Base-by-base conservation (phyloP, 2,113 vertebrate species). In the Pachyramphus minor region DNA sequence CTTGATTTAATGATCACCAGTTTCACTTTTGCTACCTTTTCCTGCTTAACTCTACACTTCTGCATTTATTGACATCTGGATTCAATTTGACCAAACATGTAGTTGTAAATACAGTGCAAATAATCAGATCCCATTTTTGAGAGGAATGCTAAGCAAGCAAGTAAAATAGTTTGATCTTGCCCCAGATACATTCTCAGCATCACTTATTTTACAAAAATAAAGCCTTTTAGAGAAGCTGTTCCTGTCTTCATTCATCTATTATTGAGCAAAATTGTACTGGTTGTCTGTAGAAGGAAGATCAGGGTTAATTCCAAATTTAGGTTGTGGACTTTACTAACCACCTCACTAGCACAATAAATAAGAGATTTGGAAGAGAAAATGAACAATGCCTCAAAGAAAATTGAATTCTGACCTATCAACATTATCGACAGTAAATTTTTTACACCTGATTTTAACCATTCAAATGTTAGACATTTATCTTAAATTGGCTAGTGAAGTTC, bases 61-160 rank as follows among this genome's bases (percentile, higher is more conserved):
- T 31, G 6, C 20, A n/a, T 94, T 96, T 90, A 90, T 74, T 81
- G 68, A 75, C 83, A 75, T 95, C 64, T 95, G 85, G 33, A 19
- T 84, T 90, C 44, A 47, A 42, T 93, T 86, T 89, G 22, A 59
- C 33, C 0, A 0, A 94, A 77, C 55, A 81, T 30, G 12, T 64
- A 88, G 63, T 72, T 90, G 42, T 63, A 88, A 80, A 73, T 92
- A 81, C 35, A 68, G 13, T 3, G 3, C 52, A 95, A 95, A 93
- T 84, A 94, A 77, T 73, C 47, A 84, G 79, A 77, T 56, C 4
- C 12, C 28, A 11, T 85, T 83, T 95, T 90, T 75, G 44, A 90
- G 67, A 73, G 22, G 31, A 92, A 84, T 55, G 44, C 47, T 64
- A 68, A 81, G 39, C 30, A 74, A 74, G 16, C 11, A 74, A 92